phyloP scores from a whole-genome alignment of 2,797 vertebrate genomes.

The Hybognathus amarus region DNA sequence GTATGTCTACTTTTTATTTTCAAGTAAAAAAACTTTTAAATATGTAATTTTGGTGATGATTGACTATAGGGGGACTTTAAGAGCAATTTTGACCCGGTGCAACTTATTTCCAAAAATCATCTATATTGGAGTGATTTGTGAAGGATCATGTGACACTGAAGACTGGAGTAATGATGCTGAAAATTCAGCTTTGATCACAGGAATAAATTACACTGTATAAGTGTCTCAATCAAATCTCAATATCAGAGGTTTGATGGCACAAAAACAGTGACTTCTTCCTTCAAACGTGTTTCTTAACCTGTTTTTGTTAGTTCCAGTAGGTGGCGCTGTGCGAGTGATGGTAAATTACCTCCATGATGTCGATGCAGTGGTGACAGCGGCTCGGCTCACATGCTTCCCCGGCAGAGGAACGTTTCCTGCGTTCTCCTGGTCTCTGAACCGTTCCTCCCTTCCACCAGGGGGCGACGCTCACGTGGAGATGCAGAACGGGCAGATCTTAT shows the following conservation, averaged over 20 bases:
- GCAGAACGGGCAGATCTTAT: slow-evolving; percentile 58
- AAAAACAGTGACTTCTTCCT: not conserved
- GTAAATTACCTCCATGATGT: slow-evolving; percentile 73
- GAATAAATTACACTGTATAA: not conserved
- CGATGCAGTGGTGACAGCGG: slow-evolving; percentile 56
- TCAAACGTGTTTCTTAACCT: not conserved
- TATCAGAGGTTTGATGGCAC: not conserved
- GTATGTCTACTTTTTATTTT: too few relatives aligned
- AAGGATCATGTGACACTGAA: not conserved
- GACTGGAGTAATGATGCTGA: not conserved
- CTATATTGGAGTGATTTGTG: not conserved
- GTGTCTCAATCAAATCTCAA: not conserved
- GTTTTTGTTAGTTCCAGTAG: slow-evolving; percentile 71
- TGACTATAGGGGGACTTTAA: too few relatives aligned
- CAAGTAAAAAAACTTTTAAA: too few relatives aligned
- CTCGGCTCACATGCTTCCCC: slow-evolving; percentile 68
- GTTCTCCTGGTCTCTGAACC: slow-evolving; percentile 73
- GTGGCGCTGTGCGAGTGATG: slow-evolving; percentile 66
- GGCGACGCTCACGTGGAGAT: slow-evolving; percentile 32
- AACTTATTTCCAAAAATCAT: not conserved
- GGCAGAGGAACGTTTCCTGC: slow-evolving; percentile 75
- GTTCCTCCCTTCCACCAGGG: slow-evolving; percentile 62
- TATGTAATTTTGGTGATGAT: too few relatives aligned
- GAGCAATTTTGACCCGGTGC: not conserved
- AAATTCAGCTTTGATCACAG: not conserved